Base-by-base conservation (phyloP, 2,888 invertebrate genomes). In the Melikaiella ostensackeni region DNA sequence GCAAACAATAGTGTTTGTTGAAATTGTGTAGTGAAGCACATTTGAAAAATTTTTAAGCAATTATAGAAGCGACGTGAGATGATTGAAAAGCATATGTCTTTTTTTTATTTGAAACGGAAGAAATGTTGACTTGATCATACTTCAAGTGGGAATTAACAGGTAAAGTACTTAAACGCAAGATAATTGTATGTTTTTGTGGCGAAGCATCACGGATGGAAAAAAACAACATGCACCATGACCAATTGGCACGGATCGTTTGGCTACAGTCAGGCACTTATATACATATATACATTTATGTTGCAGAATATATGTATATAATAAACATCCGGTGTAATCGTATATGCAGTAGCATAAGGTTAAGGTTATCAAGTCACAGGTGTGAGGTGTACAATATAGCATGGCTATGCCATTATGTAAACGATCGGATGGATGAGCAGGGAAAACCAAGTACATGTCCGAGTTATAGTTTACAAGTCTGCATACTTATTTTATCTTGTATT, bases 331-430 rank as follows among this genome's bases (percentile, higher is more conserved):
- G 9, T n/a, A n/a, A 5, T 5, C n/a, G n/a, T n/a, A 50, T n/a
- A n/a, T 50, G n/a, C n/a, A 50, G 50, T 50, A 50, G n/a, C 50
- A 50, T 66, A 46, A 66, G 46, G 66, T 66, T 66, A 66, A 66
- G 66, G 66, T 66, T 38, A 38, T 46, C 66, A 66, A 46, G 66
- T 19, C 42, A 66, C 66, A 66, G 42, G 66, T 66, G 66, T 66
- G 27, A 66, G 27, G n/a, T n/a, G 42, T n/a, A 16, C 38, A 38
- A 13, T 38, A 42, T 42, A 46, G 42, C 42, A 66, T 46, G 8
- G 24, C 27, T 27, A 66, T 46, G 42, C 27, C 42, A 42, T 66
- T 42, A 42, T 66, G 46, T 46, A 66, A 66, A 27, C 21, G 50
- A 21, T 55, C 3, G 42, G 42, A 16, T 16, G 42, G 5, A 42